Conservation (phyloP, 2,888 invertebrate genomes). For the Dicyrtoma fusca region DNA sequence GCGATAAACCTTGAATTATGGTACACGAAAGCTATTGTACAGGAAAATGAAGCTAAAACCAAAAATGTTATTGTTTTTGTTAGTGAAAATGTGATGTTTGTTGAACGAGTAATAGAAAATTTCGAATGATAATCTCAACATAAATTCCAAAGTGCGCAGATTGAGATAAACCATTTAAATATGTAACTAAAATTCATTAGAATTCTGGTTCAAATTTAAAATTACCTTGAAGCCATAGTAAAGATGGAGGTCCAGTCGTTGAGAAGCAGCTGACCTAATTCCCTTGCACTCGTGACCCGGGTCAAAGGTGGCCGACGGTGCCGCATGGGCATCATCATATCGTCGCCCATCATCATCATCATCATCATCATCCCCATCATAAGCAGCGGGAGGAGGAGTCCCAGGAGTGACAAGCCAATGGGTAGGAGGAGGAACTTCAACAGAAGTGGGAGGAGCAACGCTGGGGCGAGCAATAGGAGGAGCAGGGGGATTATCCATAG, state of each 20-base stretch:
- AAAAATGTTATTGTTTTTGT: too few relatives aligned
- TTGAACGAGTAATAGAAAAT: too few relatives aligned
- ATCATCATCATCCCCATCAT: slow-evolving; percentile 49
- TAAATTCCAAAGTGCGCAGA: too few relatives aligned
- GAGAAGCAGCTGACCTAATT: neutral
- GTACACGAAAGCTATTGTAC: too few relatives aligned
- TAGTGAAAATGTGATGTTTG: too few relatives aligned
- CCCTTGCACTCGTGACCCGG: neutral
- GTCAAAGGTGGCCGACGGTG: neutral
- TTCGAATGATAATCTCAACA: too few relatives aligned
- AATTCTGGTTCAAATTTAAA: too few relatives aligned
- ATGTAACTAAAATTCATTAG: neutral
- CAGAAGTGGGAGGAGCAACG: slow-evolving; percentile 47
- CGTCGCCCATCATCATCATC: slow-evolving; percentile 34
- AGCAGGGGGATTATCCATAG: slow-evolving; percentile 40
- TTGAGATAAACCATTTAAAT: neutral
- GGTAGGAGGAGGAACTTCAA: slow-evolving; percentile 48
- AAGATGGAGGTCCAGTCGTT: slow-evolving; percentile 14
- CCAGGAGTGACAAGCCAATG: slow-evolving; percentile 50
- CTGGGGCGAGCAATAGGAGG: slow-evolving; percentile 44
- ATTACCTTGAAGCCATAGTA: neutral
- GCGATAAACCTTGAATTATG: too few relatives aligned
- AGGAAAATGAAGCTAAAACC: too few relatives aligned
- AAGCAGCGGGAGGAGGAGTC: slow-evolving; percentile 45
- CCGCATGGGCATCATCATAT: slow-evolving; percentile 11